Conservation (phyloP, 2,888 invertebrate genomes). For the Dolomedes plantarius region DNA sequence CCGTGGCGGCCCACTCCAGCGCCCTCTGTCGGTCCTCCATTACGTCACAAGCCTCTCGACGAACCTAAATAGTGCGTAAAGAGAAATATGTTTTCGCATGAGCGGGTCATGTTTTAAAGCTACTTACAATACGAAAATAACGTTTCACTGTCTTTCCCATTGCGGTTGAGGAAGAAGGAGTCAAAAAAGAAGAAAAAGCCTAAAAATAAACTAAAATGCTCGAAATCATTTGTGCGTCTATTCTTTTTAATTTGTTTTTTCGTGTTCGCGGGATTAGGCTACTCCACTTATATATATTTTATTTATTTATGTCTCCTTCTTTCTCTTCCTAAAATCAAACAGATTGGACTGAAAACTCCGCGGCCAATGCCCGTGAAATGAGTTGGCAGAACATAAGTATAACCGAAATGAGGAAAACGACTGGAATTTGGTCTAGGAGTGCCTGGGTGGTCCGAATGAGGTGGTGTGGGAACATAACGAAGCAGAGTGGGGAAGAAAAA, state of each 20-base stretch:
- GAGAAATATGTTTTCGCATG: constrained; percentile 30
- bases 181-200: neutral
- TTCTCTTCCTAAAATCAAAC: no score
- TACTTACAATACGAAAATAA: constrained; percentile 46
- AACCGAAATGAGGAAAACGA: no score
- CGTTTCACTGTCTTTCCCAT: constrained; percentile 13
- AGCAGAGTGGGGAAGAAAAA: no score
- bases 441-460: no score
- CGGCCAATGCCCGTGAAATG: neutral
- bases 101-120: constrained; percentile 22
- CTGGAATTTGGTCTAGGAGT: no score
- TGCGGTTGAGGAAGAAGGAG: neutral
- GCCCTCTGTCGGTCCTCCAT: constrained; percentile 49
- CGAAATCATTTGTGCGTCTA: neutral
- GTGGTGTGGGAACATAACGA: no score
- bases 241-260: neutral
- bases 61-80: constrained; percentile 68
- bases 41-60: constrained; percentile 32
- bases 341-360: neutral
- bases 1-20: constrained; percentile 32
- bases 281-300: neutral
- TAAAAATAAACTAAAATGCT: neutral
- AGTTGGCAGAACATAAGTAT: neutral
- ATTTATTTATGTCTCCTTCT: no score
- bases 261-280: neutral